These are phyloP conservation scores for Heliconius sara DNA, from an alignment of 2,888 invertebrate species.

Conservation along the genomic window DNA sequence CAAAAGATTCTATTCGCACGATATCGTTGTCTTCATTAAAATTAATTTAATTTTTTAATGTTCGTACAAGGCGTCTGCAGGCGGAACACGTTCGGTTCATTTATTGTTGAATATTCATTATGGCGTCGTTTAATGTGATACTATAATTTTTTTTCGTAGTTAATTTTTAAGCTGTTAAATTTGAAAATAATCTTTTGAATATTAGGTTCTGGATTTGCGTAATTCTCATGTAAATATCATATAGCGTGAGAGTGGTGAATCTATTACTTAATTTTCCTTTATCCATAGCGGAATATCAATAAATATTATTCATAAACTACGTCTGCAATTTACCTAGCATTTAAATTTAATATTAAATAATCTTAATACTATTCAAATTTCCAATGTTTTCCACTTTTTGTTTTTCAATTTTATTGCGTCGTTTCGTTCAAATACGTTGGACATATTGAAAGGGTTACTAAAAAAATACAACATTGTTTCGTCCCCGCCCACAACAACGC, in stretches of 20 bases:
- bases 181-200: not conserved
- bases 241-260: not conserved
- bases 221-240: not conserved
- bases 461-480: conserved; percentile 67
- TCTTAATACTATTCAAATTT: not conserved
- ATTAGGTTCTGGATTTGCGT: not conserved
- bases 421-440: conserved; percentile 47
- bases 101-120: conserved; percentile 59
- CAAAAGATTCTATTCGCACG: conserved; percentile 72
- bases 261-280: not conserved
- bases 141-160: not conserved
- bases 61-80: conserved; percentile 51
- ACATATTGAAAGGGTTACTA: conserved; percentile 59
- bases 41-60: conserved; percentile 76
- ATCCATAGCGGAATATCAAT: not conserved
- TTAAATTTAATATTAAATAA: not conserved
- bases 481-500: conserved; percentile 62
- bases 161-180: not conserved
- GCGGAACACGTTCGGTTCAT: conserved; percentile 62
- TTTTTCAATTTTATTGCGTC: conserved; percentile 30
- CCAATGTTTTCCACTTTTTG: not conserved
- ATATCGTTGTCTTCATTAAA: conserved; percentile 72
- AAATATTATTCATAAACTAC: not conserved
- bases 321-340: not conserved
- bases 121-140: not conserved